Percentiles rank a stretch among this genome's conserved stretches.
phyloP scores from a whole-genome alignment of 1,140 invertebrate species.

The Euura saliciscinereae region DNA sequence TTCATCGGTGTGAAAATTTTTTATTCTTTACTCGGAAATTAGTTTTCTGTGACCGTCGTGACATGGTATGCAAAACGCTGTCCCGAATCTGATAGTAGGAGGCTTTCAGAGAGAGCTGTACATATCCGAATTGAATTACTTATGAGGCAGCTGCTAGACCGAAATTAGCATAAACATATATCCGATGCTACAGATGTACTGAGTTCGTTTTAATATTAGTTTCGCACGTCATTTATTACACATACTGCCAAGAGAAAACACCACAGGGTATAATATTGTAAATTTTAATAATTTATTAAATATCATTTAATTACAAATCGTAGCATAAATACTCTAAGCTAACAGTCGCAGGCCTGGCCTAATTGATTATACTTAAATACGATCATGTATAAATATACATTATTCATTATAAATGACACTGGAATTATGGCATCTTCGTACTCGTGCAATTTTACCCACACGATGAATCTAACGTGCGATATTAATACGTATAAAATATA shows the following conservation, averaged over 20 bases:
- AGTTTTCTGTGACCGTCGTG: slow-evolving; percentile 54
- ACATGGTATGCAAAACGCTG: slow-evolving; percentile 52
- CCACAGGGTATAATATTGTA: too few species aligned
- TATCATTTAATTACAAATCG: not conserved
- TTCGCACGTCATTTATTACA: too few species aligned
- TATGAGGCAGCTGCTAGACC: slow-evolving; percentile 27
- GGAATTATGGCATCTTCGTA: not conserved
- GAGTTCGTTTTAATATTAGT: too few species aligned
- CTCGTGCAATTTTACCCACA: not conserved
- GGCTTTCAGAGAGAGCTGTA: slow-evolving; percentile 22
- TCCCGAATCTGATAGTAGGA: slow-evolving; percentile 41
- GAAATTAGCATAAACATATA: not conserved
- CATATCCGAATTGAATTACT: slow-evolving; percentile 37
- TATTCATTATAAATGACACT: not conserved
- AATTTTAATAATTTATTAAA: slow-evolving; percentile 8
- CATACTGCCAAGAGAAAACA: too few species aligned
- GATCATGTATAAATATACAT: not conserved
- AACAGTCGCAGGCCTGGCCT: not conserved
- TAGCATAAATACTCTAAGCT: not conserved
- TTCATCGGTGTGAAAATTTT: too few species aligned
- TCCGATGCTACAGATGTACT: not conserved
- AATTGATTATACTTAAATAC: not conserved
- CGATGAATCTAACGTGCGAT: not conserved
- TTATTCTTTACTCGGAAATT: slow-evolving; percentile 41
- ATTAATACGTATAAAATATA: not conserved